Base-by-base conservation (phyloP, 2,797 vertebrate genomes). In the Coranthus polyacanthus region DNA sequence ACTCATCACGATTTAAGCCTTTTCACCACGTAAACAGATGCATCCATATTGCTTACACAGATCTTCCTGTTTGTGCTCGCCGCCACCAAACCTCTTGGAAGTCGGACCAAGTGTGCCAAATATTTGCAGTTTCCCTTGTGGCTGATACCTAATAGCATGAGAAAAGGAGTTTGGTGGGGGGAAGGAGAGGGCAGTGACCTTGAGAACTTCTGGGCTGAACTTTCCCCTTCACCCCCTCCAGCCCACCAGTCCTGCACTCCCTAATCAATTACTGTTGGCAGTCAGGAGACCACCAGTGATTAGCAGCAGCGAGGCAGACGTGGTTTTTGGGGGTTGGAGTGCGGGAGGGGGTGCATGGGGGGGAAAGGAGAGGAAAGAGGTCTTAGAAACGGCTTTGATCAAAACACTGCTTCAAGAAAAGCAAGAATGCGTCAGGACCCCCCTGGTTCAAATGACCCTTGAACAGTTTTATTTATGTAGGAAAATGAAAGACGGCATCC, bases 211-310 rank as follows among this genome's bases (percentile, higher is more conserved):
- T 76, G 55, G 73, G 78, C 45, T 92, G 91, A 92, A 92, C 90
- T 92, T 89, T 92, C 90, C 83, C 90, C 87, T 82, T 77, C 47
- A 74, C 17, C 26, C 41, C 60, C 65, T 22, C 49, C 55, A 43
- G 10, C 72, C 82, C 78, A 38, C 85, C 71, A 79, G 85, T 65
- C 78, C 86, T 85, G 55, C 68, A 79, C 82, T 91, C 91, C 78
- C 91, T 91, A 93, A 93, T 94, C 92, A 94, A 94, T 94, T 94
- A 93, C 84, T 79, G 83, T 92, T 92, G 89, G 91, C 87, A 90
- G 90, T 90, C 88, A 90, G 87, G 83, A 91, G 92, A 94, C 93
- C 93, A 94, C 93, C 93, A 92, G 81, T 89, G 92, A 92, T 89
- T 89, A 90, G 86, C 85, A 84, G 79, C 88, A 89, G 89, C 70